Conservation (phyloP, 2,888 invertebrate species). For the Leptothorax acervorum region DNA sequence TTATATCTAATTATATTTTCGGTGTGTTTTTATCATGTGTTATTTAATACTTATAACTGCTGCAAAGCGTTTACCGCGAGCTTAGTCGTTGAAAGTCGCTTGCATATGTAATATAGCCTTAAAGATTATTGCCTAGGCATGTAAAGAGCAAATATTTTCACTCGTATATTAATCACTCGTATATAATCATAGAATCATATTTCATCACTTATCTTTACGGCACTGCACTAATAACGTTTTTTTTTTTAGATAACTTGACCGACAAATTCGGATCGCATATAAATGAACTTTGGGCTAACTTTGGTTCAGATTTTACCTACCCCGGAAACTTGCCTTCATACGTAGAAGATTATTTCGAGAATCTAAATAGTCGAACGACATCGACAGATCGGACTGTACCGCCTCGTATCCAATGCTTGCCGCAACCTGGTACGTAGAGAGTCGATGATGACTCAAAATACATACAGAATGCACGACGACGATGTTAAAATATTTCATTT, state of each 20-base stretch:
- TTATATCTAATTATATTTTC: not conserved
- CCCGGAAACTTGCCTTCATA: conserved; percentile 90
- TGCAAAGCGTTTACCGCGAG: conserved; percentile 52
- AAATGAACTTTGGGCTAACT: conserved; percentile 90
- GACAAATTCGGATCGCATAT: conserved; percentile 91
- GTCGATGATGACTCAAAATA: not conserved
- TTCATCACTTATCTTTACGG: conserved; percentile 59
- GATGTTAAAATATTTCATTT: not conserved
- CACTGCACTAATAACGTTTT: conserved; percentile 73
- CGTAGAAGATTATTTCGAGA: conserved; percentile 91
- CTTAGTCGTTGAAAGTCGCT: not conserved
- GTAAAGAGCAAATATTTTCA: conserved; percentile 2
- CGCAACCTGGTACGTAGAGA: conserved; percentile 90
- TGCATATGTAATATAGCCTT: not conserved
- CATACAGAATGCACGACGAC: not conserved
- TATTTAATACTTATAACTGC: conserved; percentile 65
- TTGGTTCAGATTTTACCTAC: conserved; percentile 90
- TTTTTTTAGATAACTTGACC: conserved; percentile 89
- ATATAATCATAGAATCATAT: not conserved
- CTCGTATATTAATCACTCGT: not conserved
- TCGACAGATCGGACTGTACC: conserved; percentile 71
- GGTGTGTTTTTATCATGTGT: not conserved
- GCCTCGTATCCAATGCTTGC: conserved; percentile 89
- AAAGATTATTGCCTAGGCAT: not conserved
- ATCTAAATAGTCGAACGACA: conserved; percentile 86